These are phyloP conservation scores for Epinephelus awoara DNA, from an alignment of 2,797 vertebrate species.

Conservation along the genomic window DNA sequence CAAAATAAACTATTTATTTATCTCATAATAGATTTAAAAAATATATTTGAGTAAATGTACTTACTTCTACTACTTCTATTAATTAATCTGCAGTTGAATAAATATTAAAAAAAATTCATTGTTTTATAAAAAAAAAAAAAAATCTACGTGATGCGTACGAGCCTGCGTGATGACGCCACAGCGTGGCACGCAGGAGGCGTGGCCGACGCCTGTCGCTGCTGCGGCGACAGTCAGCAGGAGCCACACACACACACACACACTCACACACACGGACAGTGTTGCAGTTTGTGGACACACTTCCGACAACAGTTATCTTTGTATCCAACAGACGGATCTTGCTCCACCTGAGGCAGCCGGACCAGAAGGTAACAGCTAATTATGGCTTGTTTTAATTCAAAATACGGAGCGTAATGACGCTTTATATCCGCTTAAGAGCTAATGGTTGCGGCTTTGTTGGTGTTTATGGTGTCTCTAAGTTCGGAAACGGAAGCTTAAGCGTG, in stretches of 20 bases:
- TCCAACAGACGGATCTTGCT: neutral
- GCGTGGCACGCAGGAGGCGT: conserved; percentile 42
- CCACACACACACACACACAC: neutral
- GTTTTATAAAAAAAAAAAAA: neutral
- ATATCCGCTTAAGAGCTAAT: neutral
- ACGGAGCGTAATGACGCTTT: neutral
- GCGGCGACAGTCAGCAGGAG: neutral
- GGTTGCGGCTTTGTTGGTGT: conserved; percentile 19
- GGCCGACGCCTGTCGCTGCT: neutral
- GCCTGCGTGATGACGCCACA: conserved; percentile 41
- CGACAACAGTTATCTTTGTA: neutral
- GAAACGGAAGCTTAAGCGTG: neutral
- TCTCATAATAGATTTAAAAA: too few relatives aligned
- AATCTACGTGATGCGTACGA: neutral
- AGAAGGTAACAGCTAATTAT: conserved; percentile 15
- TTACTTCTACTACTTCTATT: too few relatives aligned
- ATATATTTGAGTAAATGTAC: too few relatives aligned
- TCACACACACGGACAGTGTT: conserved; percentile 5
- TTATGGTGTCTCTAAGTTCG: conserved; percentile 48
- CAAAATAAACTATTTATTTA: too few relatives aligned
- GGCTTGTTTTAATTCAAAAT: neutral
- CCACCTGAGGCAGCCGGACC: accelerated
- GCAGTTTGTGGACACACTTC: neutral
- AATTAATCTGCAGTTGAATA: neutral
- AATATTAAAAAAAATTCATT: neutral